These are phyloP conservation scores for Lepidurus arcticus DNA, from an alignment of 1,140 invertebrate species.

Conservation along the genomic window DNA sequence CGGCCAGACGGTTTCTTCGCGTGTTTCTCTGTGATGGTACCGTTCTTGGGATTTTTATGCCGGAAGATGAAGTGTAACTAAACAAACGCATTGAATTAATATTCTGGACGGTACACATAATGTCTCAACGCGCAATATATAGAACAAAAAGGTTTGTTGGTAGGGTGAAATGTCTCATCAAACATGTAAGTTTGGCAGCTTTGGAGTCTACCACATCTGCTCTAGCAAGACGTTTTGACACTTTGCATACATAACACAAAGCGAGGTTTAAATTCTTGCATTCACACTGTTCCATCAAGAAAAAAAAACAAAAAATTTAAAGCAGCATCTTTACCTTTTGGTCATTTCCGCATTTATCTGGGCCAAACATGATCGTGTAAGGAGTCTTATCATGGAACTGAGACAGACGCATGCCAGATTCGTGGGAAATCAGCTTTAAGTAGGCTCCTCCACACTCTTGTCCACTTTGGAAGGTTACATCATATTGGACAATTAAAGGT, in stretches of 20 bases:
- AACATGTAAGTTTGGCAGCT: neutral
- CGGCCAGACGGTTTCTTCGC: constrained; percentile 80
- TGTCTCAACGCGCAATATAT: constrained; percentile 20
- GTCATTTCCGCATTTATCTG: constrained; percentile 96
- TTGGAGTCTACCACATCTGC: constrained; percentile 13
- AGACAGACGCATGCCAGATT: constrained; percentile 62
- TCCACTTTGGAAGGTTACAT: constrained; percentile 81
- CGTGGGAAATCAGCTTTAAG: constrained; percentile 76
- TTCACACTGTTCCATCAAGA: neutral
- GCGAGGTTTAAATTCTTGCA: constrained; percentile 11
- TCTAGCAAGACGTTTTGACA: neutral
- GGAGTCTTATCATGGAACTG: constrained; percentile 92
- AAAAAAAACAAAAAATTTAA: neutral
- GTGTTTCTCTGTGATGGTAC: constrained; percentile 81
- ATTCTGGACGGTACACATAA: constrained; percentile 26
- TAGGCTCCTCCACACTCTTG: constrained; percentile 99
- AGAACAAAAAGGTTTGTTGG: neutral
- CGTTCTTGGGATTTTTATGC: constrained; percentile 90
- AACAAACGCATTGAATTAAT: constrained; percentile 40
- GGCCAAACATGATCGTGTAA: constrained; percentile 98
- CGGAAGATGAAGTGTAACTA: constrained; percentile 94
- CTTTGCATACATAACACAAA: constrained; percentile 4
- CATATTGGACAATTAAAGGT: constrained; percentile 91
- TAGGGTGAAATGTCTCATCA: constrained; percentile 21
- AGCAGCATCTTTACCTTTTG: constrained; percentile 61